Percentiles rank a stretch among this genome's conserved stretches.
These are phyloP conservation scores for Bombus pascuorum DNA, from an alignment of 1,140 invertebrate genomes.

Conservation along the genomic window DNA sequence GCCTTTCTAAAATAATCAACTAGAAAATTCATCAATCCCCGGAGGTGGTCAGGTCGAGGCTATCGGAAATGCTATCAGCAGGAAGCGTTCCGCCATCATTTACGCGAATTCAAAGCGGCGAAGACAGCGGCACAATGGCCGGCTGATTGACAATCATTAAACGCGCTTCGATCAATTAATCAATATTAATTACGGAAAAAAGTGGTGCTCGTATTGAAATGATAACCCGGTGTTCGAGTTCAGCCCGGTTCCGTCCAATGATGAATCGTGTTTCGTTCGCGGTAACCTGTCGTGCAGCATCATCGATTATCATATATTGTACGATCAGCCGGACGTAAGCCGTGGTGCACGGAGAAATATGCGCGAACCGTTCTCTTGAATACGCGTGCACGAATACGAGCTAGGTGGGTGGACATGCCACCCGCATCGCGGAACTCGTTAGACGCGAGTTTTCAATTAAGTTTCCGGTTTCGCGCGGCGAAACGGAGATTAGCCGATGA, in stretches of 20 bases:
- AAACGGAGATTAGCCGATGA: conserved; percentile 54
- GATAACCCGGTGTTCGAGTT: conserved; percentile 9
- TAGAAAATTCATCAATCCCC: conserved; percentile 1
- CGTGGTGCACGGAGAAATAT: conserved; percentile 46
- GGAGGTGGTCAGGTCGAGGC: neutral
- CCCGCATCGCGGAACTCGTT: conserved; percentile 73
- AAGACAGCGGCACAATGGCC: conserved; percentile 16
- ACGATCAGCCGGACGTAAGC: conserved; percentile 45
- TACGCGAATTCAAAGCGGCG: neutral
- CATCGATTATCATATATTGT: conserved; percentile 63
- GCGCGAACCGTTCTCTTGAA: conserved; percentile 42
- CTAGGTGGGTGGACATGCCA: conserved; percentile 71
- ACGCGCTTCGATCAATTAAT: conserved; percentile 23
- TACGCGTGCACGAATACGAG: conserved; percentile 40
- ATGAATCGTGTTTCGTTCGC: conserved; percentile 39
- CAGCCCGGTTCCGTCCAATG: neutral
- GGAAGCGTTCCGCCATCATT: conserved; percentile 31
- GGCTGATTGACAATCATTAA: conserved; percentile 28
- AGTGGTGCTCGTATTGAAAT: conserved; percentile 25
- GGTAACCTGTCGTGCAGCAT: conserved; percentile 51
- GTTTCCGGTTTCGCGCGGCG: conserved; percentile 60
- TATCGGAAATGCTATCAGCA: conserved; percentile 1
- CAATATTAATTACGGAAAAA: conserved; percentile 31
- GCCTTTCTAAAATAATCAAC: conserved; percentile 1
- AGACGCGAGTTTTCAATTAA: conserved; percentile 72